These are phyloP conservation scores for Cerceris rybyensis DNA, from an alignment of 2,888 invertebrate species.

Conservation along the genomic window DNA sequence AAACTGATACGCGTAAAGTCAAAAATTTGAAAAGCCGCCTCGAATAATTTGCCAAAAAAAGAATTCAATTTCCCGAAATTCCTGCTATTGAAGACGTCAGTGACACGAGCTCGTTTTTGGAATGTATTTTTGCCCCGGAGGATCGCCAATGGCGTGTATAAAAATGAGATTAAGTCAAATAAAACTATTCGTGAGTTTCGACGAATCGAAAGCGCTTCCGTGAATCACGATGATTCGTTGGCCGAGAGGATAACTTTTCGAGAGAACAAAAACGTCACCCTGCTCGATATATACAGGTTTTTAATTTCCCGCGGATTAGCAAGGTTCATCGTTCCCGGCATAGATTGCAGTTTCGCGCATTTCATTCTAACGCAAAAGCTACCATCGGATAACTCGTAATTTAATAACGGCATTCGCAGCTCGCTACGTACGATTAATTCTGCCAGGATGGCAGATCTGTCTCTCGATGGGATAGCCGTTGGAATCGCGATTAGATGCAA, in stretches of 20 bases:
- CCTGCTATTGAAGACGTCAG: no score
- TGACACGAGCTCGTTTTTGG: no score
- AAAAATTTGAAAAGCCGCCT: no score
- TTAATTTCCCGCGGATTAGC: neutral
- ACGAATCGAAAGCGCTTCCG: neutral
- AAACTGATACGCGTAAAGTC: no score
- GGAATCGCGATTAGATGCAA: constrained; percentile 50
- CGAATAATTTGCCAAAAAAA: no score
- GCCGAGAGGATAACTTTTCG: no score
- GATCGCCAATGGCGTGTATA: constrained; percentile 8
- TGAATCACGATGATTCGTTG: neutral
- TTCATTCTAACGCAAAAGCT: constrained; percentile 24
- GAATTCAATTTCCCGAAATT: no score
- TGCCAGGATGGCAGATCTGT: constrained; percentile 49
- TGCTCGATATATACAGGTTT: neutral
- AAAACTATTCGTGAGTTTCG: neutral
- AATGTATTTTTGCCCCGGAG: no score
- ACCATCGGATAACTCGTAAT: constrained; percentile 37
- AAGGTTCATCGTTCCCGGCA: neutral
- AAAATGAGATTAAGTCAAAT: constrained; percentile 27
- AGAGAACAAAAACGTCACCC: no score
- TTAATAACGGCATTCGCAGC: constrained; percentile 55
- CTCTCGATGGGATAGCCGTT: constrained; percentile 52
- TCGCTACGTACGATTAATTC: constrained; percentile 56
- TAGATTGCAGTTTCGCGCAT: constrained; percentile 24